phyloP scores from a whole-genome alignment of 2,888 invertebrate species.

The Brenthis hecate region DNA sequence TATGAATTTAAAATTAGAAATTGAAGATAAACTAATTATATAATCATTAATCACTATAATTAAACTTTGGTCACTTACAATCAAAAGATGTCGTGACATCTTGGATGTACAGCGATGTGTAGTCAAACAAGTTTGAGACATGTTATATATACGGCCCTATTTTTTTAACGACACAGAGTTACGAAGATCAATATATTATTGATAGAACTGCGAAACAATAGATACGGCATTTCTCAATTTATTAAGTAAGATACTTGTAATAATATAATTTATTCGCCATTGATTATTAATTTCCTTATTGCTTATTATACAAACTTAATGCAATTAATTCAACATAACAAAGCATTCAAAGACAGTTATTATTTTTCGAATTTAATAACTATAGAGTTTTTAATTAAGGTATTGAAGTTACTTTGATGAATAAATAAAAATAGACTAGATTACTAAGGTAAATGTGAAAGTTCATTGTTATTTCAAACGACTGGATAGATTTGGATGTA shows the following conservation, averaged over 20 bases:
- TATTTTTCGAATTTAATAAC: no score
- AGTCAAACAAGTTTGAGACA: constrained; percentile 9
- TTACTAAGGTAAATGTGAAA: no score
- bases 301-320: no score
- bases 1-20: no score
- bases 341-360: no score
- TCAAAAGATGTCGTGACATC: constrained; percentile 36
- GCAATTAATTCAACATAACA: no score
- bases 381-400: no score
- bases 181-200: constrained; percentile 8
- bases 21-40: no score
- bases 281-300: background rate
- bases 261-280: background rate
- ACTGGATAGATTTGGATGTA: no score
- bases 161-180: constrained; percentile 31
- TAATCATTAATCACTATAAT: background rate
- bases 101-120: constrained; percentile 29
- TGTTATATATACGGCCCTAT: constrained; percentile 32
- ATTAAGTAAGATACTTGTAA: background rate
- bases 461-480: no score
- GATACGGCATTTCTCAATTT: constrained; percentile 2
- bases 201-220: background rate
- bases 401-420: no score
- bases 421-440: no score
- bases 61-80: constrained; percentile 26